phyloP scores from a whole-genome alignment of 2,113 vertebrate species.

The Tupaia chinensis region DNA sequence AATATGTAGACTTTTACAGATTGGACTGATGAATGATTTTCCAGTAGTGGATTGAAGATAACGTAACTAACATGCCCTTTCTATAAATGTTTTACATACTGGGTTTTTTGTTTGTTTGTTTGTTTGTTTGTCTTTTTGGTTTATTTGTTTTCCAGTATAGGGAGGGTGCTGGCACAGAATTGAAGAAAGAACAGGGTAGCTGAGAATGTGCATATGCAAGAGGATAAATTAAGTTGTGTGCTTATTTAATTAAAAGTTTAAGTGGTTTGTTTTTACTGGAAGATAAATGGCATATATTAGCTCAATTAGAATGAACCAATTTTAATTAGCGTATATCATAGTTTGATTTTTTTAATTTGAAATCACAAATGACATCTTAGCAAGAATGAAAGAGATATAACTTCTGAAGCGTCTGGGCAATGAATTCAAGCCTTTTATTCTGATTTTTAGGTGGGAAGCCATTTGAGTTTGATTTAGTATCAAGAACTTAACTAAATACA shows the following conservation, averaged over 20 bases:
- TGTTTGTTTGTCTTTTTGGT: neutral
- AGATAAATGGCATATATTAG: constrained; percentile 64
- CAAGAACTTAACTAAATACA: constrained; percentile 38
- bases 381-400: constrained; percentile 51
- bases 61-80: constrained; percentile 58
- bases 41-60: constrained; percentile 50
- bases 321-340: constrained; percentile 70
- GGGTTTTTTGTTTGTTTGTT: neutral
- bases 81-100: constrained; percentile 69
- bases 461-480: constrained; percentile 42
- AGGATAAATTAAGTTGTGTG: constrained; percentile 73
- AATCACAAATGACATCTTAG: constrained; percentile 63
- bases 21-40: constrained; percentile 66
- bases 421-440: constrained; percentile 64
- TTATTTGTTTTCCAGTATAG: constrained; percentile 68
- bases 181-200: constrained; percentile 44
- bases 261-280: constrained; percentile 71
- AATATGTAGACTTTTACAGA: constrained; percentile 63
- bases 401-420: constrained; percentile 57
- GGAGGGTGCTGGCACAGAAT: constrained; percentile 55
- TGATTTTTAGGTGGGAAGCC: constrained; percentile 61
- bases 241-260: constrained; percentile 82
- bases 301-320: constrained; percentile 65
- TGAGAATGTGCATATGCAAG: constrained; percentile 65
- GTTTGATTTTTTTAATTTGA: constrained; percentile 65